Conservation (phyloP, 2,888 invertebrate species). For the Phasia obesa region DNA sequence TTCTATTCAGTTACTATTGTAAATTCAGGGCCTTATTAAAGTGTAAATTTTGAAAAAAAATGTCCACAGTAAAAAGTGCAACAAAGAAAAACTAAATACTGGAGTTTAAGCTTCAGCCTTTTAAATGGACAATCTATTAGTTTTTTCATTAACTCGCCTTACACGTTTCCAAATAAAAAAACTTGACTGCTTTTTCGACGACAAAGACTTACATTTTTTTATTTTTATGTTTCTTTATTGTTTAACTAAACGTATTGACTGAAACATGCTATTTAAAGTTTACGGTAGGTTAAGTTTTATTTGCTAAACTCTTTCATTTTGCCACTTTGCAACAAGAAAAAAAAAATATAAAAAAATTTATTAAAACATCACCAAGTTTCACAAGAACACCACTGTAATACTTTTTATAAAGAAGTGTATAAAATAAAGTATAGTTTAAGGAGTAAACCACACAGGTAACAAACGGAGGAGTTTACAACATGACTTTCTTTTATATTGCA, state of each 20-base stretch:
- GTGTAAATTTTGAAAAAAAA: too few species aligned
- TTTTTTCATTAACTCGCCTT: too few species aligned
- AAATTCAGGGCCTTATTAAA: too few species aligned
- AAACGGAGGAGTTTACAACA: constrained; percentile 46
- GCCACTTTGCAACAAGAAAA: constrained; percentile 52
- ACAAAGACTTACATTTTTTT: background rate
- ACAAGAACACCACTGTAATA: background rate
- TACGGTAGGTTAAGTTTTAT: constrained; percentile 67
- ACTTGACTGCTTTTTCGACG: too few species aligned
- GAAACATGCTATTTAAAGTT: constrained; percentile 63
- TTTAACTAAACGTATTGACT: constrained; percentile 60
- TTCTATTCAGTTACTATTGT: too few species aligned
- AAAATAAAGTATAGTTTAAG: constrained; percentile 61
- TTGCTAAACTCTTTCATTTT: constrained; percentile 67
- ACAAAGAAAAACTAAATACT: too few species aligned
- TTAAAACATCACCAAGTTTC: background rate
- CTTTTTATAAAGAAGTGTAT: background rate
- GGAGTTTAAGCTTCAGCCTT: too few species aligned
- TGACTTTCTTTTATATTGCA: constrained; percentile 52
- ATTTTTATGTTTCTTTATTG: constrained; percentile 13
- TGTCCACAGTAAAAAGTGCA: too few species aligned
- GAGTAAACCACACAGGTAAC: constrained; percentile 63
- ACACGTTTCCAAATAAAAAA: background rate
- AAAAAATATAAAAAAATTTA: constrained; percentile 4
- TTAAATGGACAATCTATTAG: too few species aligned